Evolutionary conservation across 2,797 vertebrate genomes (phyloP).

Genomic region (Otolemur crassicaudatus): DNA sequence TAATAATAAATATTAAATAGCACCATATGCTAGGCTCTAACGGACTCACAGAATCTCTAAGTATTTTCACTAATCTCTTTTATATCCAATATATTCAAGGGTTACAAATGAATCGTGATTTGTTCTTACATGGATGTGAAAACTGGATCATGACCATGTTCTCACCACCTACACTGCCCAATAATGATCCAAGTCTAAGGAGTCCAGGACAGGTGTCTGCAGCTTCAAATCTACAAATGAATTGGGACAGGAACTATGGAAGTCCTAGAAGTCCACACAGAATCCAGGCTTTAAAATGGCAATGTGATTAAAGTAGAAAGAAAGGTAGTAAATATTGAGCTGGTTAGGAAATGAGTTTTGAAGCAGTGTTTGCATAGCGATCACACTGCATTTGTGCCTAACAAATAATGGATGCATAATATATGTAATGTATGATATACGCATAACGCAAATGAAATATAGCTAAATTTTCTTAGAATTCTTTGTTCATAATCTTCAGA

Average conservation of each 20-base stretch:
- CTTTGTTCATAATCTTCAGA: not conserved
- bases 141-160: not conserved
- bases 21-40: not conserved
- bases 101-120: not conserved
- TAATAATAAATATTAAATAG: not conserved
- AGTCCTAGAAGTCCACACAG: not conserved
- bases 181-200: not conserved
- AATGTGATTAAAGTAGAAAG: not conserved
- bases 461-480: conserved; percentile 8
- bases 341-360: not conserved
- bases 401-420: not conserved
- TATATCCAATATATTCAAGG: not conserved
- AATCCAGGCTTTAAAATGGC: not conserved
- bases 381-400: not conserved
- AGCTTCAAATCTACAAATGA: not conserved
- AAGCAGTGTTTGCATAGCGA: not conserved
- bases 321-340: too few relatives aligned
- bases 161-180: not conserved
- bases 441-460: not conserved
- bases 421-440: not conserved
- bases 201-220: not conserved
- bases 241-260: not conserved
- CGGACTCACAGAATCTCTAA: not conserved
- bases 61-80: not conserved
- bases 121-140: not conserved